phyloP scores from a whole-genome alignment of 2,888 invertebrate species.

The Halictus ligatus region DNA sequence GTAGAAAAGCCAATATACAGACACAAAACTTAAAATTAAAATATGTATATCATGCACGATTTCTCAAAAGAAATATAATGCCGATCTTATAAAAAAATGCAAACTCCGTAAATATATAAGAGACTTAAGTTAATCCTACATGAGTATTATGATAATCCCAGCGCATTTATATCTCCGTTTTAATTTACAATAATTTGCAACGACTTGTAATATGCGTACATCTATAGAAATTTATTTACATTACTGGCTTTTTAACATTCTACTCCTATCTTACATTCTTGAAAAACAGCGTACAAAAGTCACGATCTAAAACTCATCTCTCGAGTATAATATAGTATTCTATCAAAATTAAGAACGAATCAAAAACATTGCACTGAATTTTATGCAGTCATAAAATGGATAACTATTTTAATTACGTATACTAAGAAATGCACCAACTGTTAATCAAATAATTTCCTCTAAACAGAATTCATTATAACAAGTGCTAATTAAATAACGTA shows the following conservation, averaged over 20 bases:
- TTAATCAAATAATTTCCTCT: background rate
- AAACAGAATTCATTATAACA: background rate
- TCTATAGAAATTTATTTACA: slow-evolving; percentile 54
- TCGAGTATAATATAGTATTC: slow-evolving; percentile 4
- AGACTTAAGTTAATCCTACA: slow-evolving; percentile 37
- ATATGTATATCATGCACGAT: slow-evolving; percentile 63
- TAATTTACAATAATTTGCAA: slow-evolving; percentile 35
- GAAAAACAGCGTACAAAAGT: slow-evolving; percentile 1
- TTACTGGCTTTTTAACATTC: slow-evolving; percentile 7
- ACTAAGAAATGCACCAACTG: slow-evolving; percentile 37
- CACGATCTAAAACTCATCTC: slow-evolving; percentile 9
- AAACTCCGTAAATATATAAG: slow-evolving; percentile 20
- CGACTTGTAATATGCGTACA: background rate
- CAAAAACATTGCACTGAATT: slow-evolving; percentile 30
- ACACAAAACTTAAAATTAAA: slow-evolving; percentile 44
- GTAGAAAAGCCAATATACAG: slow-evolving; percentile 56
- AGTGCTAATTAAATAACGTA: background rate
- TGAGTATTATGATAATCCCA: slow-evolving; percentile 55
- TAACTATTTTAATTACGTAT: background rate
- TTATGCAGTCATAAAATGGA: slow-evolving; percentile 19
- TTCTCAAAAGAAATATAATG: slow-evolving; percentile 38
- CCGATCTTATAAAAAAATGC: slow-evolving; percentile 44
- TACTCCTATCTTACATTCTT: slow-evolving; percentile 39
- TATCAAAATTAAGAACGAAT: slow-evolving; percentile 6
- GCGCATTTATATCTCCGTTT: slow-evolving; percentile 10